phyloP scores from a whole-genome alignment of 2,888 invertebrate species.

The Caenorhabditis angaria region DNA sequence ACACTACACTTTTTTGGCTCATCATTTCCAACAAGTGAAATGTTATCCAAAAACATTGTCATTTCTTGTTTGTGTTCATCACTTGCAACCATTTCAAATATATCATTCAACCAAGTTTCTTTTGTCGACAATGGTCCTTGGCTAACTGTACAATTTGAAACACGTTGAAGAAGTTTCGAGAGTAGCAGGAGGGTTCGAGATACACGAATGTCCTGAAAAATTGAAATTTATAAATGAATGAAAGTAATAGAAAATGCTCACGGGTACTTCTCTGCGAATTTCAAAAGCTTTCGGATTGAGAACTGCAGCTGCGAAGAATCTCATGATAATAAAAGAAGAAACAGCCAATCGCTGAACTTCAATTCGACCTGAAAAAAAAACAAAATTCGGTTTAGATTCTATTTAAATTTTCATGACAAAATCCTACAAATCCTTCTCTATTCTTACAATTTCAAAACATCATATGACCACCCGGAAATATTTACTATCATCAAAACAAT shows the following conservation, averaged over 20 bases:
- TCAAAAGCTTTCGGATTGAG: slow-evolving; percentile 69
- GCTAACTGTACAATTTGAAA: slow-evolving; percentile 69
- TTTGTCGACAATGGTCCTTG: slow-evolving; percentile 59
- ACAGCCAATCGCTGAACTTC: slow-evolving; percentile 67
- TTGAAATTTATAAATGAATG: background rate
- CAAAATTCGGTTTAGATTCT: background rate
- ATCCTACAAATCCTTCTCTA: no score
- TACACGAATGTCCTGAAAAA: slow-evolving; percentile 60
- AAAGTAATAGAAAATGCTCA: background rate
- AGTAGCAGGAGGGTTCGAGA: slow-evolving; percentile 68
- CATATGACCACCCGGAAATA: no score
- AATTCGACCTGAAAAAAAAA: slow-evolving; percentile 34
- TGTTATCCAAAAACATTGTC: slow-evolving; percentile 64
- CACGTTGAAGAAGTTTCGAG: slow-evolving; percentile 70
- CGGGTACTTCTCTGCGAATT: slow-evolving; percentile 62
- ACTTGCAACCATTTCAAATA: slow-evolving; percentile 60
- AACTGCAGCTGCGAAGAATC: slow-evolving; percentile 71
- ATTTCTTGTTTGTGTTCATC: slow-evolving; percentile 62
- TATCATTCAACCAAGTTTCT: slow-evolving; percentile 68
- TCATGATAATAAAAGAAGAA: slow-evolving; percentile 70
- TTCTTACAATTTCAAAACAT: slow-evolving; percentile 7
- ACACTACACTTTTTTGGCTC: slow-evolving; percentile 32
- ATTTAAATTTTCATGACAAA: background rate
- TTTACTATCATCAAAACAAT: background rate
- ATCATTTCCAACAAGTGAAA: slow-evolving; percentile 28